Conservation (phyloP, 1,140 invertebrate genomes). For the Meloidogyne hapla region DNA sequence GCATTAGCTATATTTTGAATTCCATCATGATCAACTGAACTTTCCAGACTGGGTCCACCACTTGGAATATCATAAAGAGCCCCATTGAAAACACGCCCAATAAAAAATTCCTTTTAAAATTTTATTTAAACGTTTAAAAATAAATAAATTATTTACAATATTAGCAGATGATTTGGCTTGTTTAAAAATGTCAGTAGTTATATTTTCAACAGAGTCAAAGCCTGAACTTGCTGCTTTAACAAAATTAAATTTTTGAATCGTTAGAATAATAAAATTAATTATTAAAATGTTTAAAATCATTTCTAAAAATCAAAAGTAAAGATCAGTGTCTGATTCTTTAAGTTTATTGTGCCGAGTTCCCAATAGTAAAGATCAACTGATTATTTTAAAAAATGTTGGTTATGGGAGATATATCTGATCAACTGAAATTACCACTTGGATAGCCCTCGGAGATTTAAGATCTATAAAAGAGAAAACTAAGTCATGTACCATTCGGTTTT, state of each 20-base stretch:
- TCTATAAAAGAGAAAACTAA: too few relatives aligned
- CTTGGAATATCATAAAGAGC: not conserved
- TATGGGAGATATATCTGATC: too few relatives aligned
- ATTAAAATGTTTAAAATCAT: not conserved
- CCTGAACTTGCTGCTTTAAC: not conserved
- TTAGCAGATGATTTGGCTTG: not conserved
- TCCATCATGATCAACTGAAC: not conserved
- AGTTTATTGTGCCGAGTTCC: too few relatives aligned
- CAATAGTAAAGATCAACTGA: too few relatives aligned
- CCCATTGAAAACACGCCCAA: not conserved
- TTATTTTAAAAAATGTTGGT: too few relatives aligned
- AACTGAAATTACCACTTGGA: too few relatives aligned
- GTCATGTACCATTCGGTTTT: too few relatives aligned
- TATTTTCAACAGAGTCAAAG: not conserved
- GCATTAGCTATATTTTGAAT: not conserved
- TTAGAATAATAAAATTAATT: not conserved
- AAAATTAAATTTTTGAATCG: not conserved
- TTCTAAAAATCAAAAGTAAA: not conserved
- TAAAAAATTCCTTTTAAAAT: not conserved
- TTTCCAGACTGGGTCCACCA: not conserved
- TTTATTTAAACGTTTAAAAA: not conserved
- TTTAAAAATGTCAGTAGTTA: not conserved
- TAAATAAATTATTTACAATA: not conserved
- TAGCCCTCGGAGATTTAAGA: too few relatives aligned
- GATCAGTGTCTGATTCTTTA: too few relatives aligned